Base-by-base conservation (phyloP, 2,888 invertebrate genomes). In the Caradrina clavipalpis region DNA sequence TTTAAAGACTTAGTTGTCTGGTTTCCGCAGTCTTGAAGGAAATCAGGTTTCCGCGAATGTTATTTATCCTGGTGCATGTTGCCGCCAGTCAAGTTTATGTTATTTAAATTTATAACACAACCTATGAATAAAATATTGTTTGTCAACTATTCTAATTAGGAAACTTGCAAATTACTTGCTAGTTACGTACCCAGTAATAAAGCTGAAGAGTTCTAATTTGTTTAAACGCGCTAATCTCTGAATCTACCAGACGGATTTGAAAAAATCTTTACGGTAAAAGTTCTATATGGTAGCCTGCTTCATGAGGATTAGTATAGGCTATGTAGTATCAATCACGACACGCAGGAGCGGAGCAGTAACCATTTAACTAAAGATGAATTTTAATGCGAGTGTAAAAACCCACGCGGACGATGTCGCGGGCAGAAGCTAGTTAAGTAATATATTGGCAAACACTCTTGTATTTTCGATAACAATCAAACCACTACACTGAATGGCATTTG, bases 41-140 rank as follows among this genome's bases (percentile, higher is more conserved):
- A 50, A 76, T 79, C 75, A 57, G 19, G 63, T 64, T 57, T 57
- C 53, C 19, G 17, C 57, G 1, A 11, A 63, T 53, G 7, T 50
- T 39, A 56, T 47, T 55, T 55, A 17, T 50, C 54, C 42, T 59
- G 21, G 7, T 63, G 22, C 39, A 35, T 22, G 26, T 1, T 39
- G n/a, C 57, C 58, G 49, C 39, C 47, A 47, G 22, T 63, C 42
- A 39, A 35, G 39, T 50, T 49, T 47, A 42, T 31, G 17, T 26
- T 10, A 49, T 64, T 74, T 19, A 17, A 21, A 35, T 55, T 56
- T 63, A 35, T 63, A 19, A 39, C 19, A 51, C 35, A n/a, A 35
- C 45, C 13, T 47, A 47, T 35, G 7, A 42, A 54, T 22, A 42
- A 15, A 4, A 15, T 61, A 31, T 26, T 50, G 11, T 60, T 6